phyloP scores from a whole-genome alignment of 2,797 vertebrate genomes.

The Phalanger gymnotis region DNA sequence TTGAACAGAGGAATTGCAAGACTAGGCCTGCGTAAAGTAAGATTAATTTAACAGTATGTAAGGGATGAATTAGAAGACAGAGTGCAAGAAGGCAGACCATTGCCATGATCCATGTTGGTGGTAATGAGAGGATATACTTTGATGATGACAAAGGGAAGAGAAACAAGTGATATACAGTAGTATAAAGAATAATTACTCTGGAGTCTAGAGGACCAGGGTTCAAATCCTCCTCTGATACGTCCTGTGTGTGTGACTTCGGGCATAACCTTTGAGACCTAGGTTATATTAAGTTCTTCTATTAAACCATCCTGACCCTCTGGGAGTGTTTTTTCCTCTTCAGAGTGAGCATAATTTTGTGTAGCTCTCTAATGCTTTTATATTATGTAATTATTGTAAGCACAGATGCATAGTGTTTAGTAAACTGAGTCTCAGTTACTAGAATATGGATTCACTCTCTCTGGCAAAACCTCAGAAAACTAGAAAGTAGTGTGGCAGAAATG shows the following conservation, averaged over 20 bases:
- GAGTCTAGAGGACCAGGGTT: not conserved
- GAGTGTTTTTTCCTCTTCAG: not conserved
- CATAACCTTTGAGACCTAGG: not conserved
- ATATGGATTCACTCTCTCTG: not conserved
- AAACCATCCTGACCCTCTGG: not conserved
- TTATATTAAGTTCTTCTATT: not conserved
- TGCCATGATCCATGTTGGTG: not conserved
- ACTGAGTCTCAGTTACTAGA: not conserved
- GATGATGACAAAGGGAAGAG: not conserved
- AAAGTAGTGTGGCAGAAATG: not conserved
- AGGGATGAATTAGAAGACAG: not conserved
- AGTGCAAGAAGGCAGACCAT: not conserved
- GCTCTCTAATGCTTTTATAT: not conserved
- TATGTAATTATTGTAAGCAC: not conserved
- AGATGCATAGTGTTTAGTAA: not conserved
- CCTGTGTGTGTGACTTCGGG: not conserved
- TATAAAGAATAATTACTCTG: not conserved
- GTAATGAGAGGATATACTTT: not conserved
- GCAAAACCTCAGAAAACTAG: not conserved
- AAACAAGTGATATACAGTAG: not conserved
- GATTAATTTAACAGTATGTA: not conserved
- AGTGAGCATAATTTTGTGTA: not conserved
- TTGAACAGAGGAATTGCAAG: not conserved
- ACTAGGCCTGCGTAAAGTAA: not conserved
- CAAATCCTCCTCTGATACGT: not conserved